These are phyloP conservation scores for Potamarius usumacintae DNA, from an alignment of 2,113 vertebrate genomes.

Conservation along the genomic window DNA sequence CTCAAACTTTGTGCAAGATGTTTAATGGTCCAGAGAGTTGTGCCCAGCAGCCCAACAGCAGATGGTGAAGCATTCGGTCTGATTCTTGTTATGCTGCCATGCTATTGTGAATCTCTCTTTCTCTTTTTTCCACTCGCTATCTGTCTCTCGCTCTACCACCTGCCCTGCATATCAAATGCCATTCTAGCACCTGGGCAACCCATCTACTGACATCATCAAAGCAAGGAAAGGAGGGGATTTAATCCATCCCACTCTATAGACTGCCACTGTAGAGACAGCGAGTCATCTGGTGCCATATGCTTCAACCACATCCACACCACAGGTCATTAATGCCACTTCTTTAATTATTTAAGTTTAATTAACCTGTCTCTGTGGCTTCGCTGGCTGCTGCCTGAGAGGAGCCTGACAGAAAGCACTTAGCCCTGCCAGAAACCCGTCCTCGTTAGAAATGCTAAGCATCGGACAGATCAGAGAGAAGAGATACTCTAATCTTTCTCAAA, in stretches of 20 bases:
- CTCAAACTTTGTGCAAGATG: slow-evolving; percentile 53
- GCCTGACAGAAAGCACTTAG: slow-evolving; percentile 42
- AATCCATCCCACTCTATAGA: slow-evolving; percentile 11
- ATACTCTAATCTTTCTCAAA: slow-evolving; percentile 40
- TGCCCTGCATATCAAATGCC: slow-evolving; percentile 52
- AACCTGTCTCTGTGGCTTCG: slow-evolving; percentile 38
- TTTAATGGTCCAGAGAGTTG: slow-evolving; percentile 55
- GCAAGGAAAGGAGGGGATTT: slow-evolving; percentile 20
- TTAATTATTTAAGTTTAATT: slow-evolving; percentile 55
- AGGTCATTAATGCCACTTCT: slow-evolving; percentile 53
- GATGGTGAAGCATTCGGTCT: slow-evolving; percentile 57
- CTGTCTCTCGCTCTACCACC: slow-evolving; percentile 36
- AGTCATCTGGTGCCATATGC: slow-evolving; percentile 54
- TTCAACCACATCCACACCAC: slow-evolving; percentile 48
- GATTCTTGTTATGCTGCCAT: slow-evolving; percentile 53
- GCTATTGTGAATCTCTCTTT: slow-evolving; percentile 50
- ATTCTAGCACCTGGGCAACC: slow-evolving; percentile 37
- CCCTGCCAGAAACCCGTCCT: slow-evolving; percentile 28
- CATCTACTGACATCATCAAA: slow-evolving; percentile 51
- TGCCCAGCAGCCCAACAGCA: slow-evolving; percentile 49
- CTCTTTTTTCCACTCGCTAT: neutral
- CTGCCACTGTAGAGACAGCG: slow-evolving; percentile 26
- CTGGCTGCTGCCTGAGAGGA: slow-evolving; percentile 19
- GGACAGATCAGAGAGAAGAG: slow-evolving; percentile 46
- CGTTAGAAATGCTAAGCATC: slow-evolving; percentile 48